A percentile compares a stretch with the other conserved stretches of the same genome.
These are phyloP conservation scores for Paguma larvata DNA, from an alignment of 2,797 vertebrate genomes.

Conservation along the genomic window DNA sequence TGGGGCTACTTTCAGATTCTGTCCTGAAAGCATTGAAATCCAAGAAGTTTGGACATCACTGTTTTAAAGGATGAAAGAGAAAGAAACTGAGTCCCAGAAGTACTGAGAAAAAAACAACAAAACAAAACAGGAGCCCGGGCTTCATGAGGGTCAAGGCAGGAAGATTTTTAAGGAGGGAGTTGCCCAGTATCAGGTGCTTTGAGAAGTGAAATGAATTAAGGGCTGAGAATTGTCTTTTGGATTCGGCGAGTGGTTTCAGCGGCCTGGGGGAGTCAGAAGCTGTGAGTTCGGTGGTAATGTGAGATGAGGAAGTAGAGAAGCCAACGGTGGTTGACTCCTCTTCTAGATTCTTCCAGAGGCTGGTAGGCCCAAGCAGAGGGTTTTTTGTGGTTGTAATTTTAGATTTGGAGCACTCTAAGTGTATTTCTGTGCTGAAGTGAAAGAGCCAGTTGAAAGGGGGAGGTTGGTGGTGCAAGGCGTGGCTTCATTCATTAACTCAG, in stretches of 20 bases:
- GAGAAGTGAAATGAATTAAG: neutral
- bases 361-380: neutral
- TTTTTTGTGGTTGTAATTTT: slow-evolving; percentile 33
- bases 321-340: accelerated
- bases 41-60: neutral
- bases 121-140: neutral
- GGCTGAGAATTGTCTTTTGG: neutral
- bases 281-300: neutral
- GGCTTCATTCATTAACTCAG: neutral
- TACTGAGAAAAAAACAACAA: neutral
- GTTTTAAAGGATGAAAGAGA: neutral
- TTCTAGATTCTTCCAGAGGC: neutral
- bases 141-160: neutral
- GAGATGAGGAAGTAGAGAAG: neutral
- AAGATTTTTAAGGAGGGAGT: neutral
- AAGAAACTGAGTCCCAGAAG: neutral
- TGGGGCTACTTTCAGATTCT: slow-evolving; percentile 31
- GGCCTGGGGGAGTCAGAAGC: neutral
- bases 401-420: neutral
- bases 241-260: neutral
- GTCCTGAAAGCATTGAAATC: neutral
- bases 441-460: neutral
- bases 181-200: neutral
- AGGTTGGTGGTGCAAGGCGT: neutral
- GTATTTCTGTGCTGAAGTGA: slow-evolving; percentile 30